phyloP scores from a whole-genome alignment of 2,888 invertebrate species.

The Catocala fraxini region DNA sequence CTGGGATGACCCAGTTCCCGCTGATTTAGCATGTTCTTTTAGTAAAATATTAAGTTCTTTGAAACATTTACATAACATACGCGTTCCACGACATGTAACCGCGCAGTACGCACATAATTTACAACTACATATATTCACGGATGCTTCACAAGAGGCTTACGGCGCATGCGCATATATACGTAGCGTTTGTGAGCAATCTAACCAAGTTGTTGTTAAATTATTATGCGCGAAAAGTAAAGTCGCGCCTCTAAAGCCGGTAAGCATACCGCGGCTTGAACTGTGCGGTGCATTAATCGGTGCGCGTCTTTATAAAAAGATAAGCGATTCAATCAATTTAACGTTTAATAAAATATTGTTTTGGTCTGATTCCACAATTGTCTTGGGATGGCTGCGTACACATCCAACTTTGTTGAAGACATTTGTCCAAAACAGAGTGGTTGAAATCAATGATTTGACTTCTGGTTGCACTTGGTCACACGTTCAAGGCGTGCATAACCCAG shows the following conservation, averaged over 20 bases:
- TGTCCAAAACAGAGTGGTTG: conserved; percentile 31
- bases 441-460: too few species aligned
- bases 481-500: too few species aligned
- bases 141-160: conserved; percentile 13
- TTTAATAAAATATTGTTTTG: conserved; percentile 26
- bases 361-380: conserved; percentile 48
- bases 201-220: not conserved
- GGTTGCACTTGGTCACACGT: too few species aligned
- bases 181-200: not conserved
- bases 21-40: not conserved
- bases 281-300: not conserved
- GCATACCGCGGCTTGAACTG: conserved; percentile 11
- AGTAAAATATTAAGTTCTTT: not conserved
- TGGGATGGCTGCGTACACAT: conserved; percentile 39
- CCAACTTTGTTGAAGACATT: conserved; percentile 37
- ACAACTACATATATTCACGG: conserved; percentile 17
- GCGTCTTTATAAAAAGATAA: conserved; percentile 5
- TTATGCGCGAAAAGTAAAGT: conserved; percentile 10
- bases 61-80: not conserved
- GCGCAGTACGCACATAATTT: not conserved
- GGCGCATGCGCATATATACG: conserved; percentile 17
- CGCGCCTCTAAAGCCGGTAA: conserved; percentile 4
- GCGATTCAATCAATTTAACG: not conserved
- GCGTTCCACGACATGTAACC: conserved; percentile 9
- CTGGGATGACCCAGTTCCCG: conserved; percentile 12